A percentile compares a stretch with the other conserved stretches of the same genome.
Evolutionary conservation across 2,797 vertebrate genomes (phyloP).

Genomic region (Pantherophis vulpinus): DNA sequence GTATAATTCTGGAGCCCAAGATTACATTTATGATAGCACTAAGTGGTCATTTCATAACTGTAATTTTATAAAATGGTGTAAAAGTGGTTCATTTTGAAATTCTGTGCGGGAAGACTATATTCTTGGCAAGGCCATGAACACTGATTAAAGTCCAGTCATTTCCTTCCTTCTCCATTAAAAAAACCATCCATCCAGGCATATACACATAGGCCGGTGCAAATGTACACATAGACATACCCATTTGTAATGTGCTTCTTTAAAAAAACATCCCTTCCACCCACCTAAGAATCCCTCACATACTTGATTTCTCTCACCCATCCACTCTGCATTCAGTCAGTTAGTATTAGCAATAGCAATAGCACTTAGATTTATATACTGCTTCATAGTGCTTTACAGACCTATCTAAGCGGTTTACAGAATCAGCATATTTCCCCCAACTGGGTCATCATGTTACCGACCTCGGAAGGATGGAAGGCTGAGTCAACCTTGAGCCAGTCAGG

Average conservation of each 20-base stretch:
- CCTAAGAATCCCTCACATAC: not conserved
- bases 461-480: too few relatives aligned
- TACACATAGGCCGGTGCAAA: not conserved
- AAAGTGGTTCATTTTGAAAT: not conserved
- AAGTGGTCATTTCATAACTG: not conserved
- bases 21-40: not conserved
- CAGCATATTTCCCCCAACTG: too few relatives aligned
- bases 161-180: not conserved
- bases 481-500: too few relatives aligned
- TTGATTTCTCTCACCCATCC: not conserved
- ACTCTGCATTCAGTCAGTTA: not conserved
- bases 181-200: not conserved
- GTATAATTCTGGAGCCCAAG: not conserved
- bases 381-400: too few relatives aligned
- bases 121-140: not conserved
- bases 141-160: not conserved
- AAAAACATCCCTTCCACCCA: not conserved
- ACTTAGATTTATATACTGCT: too few relatives aligned
- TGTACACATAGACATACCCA: not conserved
- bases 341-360: too few relatives aligned
- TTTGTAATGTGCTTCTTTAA: not conserved
- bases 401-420: too few relatives aligned
- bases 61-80: not conserved
- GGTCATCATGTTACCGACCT: too few relatives aligned
- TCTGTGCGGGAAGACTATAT: not conserved